Conservation (phyloP, 2,888 invertebrate species). For the Stenichneumon culpator region DNA sequence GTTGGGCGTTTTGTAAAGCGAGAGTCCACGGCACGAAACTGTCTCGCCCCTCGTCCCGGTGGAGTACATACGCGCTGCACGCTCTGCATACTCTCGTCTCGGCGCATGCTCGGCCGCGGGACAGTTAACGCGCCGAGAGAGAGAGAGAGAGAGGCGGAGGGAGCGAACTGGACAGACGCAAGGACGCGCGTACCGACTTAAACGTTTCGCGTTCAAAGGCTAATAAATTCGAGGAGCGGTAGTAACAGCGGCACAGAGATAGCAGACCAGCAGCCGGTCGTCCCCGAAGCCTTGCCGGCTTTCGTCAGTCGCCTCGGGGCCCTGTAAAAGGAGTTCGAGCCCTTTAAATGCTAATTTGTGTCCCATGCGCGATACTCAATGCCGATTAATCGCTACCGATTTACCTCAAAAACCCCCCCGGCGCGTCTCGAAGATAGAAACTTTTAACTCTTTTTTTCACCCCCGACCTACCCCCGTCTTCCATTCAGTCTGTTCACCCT, state of each 20-base stretch:
- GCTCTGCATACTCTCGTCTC: constrained; percentile 24
- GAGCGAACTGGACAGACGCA: constrained; percentile 59
- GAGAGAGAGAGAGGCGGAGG: constrained; percentile 26
- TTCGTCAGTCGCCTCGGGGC: constrained; percentile 64
- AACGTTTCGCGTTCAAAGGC: constrained; percentile 71
- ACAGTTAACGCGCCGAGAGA: constrained; percentile 4
- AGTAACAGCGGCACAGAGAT: background rate
- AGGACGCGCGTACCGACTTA: constrained; percentile 70
- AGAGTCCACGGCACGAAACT: constrained; percentile 29
- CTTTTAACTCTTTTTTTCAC: background rate
- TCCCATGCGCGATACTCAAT: constrained; percentile 64
- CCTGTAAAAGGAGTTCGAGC: constrained; percentile 69
- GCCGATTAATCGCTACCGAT: constrained; percentile 72
- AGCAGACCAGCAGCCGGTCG: constrained; percentile 33
- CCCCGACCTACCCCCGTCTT: background rate
- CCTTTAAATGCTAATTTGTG: constrained; percentile 75
- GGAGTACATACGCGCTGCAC: constrained; percentile 33
- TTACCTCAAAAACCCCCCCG: constrained; percentile 61
- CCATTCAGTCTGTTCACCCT: constrained; percentile 1
- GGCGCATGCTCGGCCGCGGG: background rate
- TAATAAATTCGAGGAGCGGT: constrained; percentile 73
- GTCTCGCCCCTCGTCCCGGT: constrained; percentile 38
- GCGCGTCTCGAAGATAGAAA: constrained; percentile 42
- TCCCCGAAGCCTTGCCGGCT: constrained; percentile 43
- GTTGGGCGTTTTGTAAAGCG: constrained; percentile 44